Conservation (phyloP, 1,140 invertebrate genomes). For the Platorchestia sp. region DNA sequence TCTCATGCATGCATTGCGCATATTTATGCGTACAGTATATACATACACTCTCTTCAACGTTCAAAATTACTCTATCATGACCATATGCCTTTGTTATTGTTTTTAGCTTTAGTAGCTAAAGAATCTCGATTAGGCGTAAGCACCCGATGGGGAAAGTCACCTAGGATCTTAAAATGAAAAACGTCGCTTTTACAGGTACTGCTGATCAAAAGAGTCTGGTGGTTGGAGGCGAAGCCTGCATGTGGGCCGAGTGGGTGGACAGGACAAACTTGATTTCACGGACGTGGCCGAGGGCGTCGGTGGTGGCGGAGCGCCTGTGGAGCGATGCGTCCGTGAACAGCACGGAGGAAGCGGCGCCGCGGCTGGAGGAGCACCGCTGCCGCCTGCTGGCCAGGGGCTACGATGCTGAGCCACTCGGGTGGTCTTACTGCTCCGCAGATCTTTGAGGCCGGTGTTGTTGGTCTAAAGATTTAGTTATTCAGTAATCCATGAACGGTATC, state of each 20-base stretch:
- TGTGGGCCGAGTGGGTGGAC: constrained; percentile 92
- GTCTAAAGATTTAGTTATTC: no score
- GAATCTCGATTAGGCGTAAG: background rate
- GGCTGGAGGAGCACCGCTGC: constrained; percentile 88
- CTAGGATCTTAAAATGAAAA: background rate
- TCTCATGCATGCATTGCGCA: background rate
- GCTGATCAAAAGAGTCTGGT: constrained; percentile 68
- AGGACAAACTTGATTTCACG: constrained; percentile 76
- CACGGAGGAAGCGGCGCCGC: constrained; percentile 71
- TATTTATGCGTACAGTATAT: background rate
- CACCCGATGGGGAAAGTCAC: background rate
- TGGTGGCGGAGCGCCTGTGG: constrained; percentile 90
- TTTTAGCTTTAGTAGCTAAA: background rate
- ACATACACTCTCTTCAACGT: background rate
- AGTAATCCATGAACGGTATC: no score
- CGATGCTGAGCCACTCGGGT: constrained; percentile 76
- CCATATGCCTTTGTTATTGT: background rate
- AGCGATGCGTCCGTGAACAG: constrained; percentile 51
- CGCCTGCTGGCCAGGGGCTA: constrained; percentile 83
- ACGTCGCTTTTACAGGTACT: background rate
- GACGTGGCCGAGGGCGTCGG: constrained; percentile 85
- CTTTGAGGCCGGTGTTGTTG: background rate
- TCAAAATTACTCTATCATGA: background rate
- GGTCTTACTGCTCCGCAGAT: constrained; percentile 56
- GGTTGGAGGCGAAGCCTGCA: constrained; percentile 89